These are phyloP conservation scores for Drosophila parvula DNA, from an alignment of 1,140 invertebrate species.

Conservation along the genomic window DNA sequence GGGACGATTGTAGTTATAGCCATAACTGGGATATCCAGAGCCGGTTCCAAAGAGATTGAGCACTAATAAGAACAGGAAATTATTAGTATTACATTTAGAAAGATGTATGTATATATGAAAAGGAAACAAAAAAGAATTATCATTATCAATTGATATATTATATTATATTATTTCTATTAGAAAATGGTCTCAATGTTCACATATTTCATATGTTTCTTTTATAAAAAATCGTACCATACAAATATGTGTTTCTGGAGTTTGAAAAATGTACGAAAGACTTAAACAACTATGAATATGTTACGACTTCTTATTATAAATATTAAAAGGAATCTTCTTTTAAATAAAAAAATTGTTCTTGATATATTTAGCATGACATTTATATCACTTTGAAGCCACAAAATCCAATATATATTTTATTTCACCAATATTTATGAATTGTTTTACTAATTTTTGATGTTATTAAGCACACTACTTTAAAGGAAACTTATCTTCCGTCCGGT, in stretches of 20 bases:
- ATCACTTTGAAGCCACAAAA: background rate
- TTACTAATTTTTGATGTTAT: background rate
- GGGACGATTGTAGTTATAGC: conserved; percentile 46
- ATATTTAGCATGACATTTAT: too few relatives aligned
- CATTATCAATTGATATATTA: background rate
- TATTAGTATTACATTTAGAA: background rate
- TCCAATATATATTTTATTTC: background rate
- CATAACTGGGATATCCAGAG: conserved; percentile 61
- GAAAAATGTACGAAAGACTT: too few relatives aligned
- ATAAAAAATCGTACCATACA: too few relatives aligned
- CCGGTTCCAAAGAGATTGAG: conserved; percentile 69
- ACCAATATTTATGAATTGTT: background rate
- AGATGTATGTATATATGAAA: too few relatives aligned
- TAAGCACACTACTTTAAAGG: background rate
- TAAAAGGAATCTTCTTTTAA: too few relatives aligned
- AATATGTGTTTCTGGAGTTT: too few relatives aligned
- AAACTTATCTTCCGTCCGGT: background rate
- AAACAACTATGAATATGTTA: too few relatives aligned
- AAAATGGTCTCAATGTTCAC: background rate
- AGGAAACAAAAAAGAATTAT: too few relatives aligned
- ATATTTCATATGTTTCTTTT: too few relatives aligned
- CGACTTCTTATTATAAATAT: too few relatives aligned
- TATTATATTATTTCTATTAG: background rate
- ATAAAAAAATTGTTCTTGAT: background rate
- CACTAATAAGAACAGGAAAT: conserved; percentile 26